These are phyloP conservation scores for Anhinga rufa DNA, from an alignment of 2,113 vertebrate species.

Conservation along the genomic window DNA sequence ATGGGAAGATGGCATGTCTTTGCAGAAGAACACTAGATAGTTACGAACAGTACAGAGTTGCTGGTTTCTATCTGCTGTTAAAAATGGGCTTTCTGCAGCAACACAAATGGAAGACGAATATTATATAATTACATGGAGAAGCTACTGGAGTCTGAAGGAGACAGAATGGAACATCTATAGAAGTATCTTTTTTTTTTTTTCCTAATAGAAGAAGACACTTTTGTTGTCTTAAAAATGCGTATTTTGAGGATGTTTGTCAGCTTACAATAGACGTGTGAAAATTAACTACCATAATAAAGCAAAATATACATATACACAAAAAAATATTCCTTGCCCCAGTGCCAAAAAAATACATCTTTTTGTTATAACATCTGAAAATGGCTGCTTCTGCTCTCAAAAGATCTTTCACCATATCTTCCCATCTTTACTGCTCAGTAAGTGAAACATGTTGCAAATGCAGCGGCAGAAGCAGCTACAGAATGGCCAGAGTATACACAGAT, in stretches of 20 bases:
- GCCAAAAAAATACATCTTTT: conserved; percentile 36
- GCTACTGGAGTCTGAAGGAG: background rate
- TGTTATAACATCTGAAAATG: conserved; percentile 46
- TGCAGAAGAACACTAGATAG: background rate
- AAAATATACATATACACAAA: background rate
- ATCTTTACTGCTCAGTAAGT: conserved; percentile 32
- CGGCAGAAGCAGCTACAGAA: conserved; percentile 48
- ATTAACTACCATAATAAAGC: conserved; percentile 14
- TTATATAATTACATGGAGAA: background rate
- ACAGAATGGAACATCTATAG: background rate
- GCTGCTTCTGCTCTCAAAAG: conserved; percentile 35
- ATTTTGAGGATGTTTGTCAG: background rate
- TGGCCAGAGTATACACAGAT: background rate
- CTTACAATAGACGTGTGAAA: background rate
- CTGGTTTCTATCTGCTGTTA: background rate
- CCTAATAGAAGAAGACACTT: background rate
- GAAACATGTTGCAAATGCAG: conserved; percentile 48
- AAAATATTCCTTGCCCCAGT: background rate
- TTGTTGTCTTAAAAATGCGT: background rate
- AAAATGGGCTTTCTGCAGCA: background rate
- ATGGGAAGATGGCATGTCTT: background rate
- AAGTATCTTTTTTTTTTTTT: no score
- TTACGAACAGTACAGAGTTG: background rate
- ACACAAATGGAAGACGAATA: background rate
- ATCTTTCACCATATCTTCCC: conserved; percentile 24